A percentile compares a stretch with the other conserved stretches of the same genome.
These are phyloP conservation scores for Antheraea mylitta DNA, from an alignment of 1,140 invertebrate genomes.

Conservation along the genomic window DNA sequence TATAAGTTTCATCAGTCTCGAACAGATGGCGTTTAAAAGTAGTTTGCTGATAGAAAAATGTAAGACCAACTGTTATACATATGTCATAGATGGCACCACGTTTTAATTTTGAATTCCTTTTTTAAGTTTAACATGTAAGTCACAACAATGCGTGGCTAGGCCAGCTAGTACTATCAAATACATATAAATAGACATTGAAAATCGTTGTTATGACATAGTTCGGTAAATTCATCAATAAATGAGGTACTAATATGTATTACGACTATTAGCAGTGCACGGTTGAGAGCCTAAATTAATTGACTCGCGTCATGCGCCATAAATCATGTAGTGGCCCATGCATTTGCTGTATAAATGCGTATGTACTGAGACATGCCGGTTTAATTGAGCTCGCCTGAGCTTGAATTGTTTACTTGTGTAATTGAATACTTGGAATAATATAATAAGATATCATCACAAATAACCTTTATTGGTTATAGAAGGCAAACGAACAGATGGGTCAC, in stretches of 20 bases:
- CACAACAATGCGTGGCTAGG: no score
- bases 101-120: no score
- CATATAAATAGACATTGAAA: neutral
- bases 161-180: no score
- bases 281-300: slow-evolving; percentile 45
- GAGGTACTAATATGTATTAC: slow-evolving; percentile 37
- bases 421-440: neutral
- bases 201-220: slow-evolving; percentile 10
- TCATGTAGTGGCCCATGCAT: slow-evolving; percentile 15
- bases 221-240: slow-evolving; percentile 30
- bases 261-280: slow-evolving; percentile 19
- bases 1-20: no score
- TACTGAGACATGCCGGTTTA: neutral
- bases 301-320: slow-evolving; percentile 36
- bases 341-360: neutral
- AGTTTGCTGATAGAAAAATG: no score
- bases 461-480: neutral
- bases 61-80: no score
- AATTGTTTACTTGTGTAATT: neutral
- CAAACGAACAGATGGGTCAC: neutral
- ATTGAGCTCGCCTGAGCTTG: neutral
- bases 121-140: no score
- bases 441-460: no score
- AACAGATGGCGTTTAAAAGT: no score
- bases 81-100: no score